phyloP scores from a whole-genome alignment of 2,888 invertebrate genomes.

The Brachyopa scutellaris region DNA sequence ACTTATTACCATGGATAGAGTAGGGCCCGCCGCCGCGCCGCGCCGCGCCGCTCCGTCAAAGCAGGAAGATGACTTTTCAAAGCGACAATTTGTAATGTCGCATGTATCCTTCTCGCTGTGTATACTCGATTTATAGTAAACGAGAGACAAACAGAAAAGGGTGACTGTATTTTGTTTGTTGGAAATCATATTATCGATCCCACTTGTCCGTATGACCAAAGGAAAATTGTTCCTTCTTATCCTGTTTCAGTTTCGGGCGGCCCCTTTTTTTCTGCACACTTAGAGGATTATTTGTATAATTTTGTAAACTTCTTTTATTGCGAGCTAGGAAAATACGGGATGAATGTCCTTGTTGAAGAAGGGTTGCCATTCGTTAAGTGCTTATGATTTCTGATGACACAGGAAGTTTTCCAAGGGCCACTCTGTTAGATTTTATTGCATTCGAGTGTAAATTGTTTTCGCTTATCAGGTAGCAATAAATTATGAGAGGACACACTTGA shows the following conservation, averaged over 20 bases:
- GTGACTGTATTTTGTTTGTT: slow-evolving; percentile 32
- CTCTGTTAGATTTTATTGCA: slow-evolving; percentile 25
- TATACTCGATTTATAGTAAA: not conserved
- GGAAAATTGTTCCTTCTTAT: not conserved
- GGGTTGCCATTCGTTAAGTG: slow-evolving; percentile 68
- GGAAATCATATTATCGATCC: slow-evolving; percentile 61
- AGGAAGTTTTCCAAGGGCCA: not conserved
- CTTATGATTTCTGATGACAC: slow-evolving; percentile 56
- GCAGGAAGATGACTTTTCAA: slow-evolving; percentile 21
- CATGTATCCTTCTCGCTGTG: slow-evolving; percentile 1
- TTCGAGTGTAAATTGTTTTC: slow-evolving; percentile 67
- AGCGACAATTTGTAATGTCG: slow-evolving; percentile 56
- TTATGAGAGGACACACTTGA: not conserved
- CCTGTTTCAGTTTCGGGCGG: slow-evolving; percentile 27
- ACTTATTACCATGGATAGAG: slow-evolving; percentile 42
- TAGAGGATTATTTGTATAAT: slow-evolving; percentile 41
- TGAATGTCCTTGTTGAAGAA: slow-evolving; percentile 18
- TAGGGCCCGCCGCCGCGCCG: too few relatives aligned
- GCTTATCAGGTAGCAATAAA: slow-evolving; percentile 39
- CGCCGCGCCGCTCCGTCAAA: too few relatives aligned
- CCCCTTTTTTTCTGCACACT: slow-evolving; percentile 11
- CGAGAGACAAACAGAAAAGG: slow-evolving; percentile 11
- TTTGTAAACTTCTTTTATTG: slow-evolving; percentile 54
- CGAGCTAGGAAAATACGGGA: not conserved
- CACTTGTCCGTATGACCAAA: slow-evolving; percentile 68